These are phyloP conservation scores for Agrilus mali DNA, from an alignment of 2,888 invertebrate genomes.

Conservation along the genomic window DNA sequence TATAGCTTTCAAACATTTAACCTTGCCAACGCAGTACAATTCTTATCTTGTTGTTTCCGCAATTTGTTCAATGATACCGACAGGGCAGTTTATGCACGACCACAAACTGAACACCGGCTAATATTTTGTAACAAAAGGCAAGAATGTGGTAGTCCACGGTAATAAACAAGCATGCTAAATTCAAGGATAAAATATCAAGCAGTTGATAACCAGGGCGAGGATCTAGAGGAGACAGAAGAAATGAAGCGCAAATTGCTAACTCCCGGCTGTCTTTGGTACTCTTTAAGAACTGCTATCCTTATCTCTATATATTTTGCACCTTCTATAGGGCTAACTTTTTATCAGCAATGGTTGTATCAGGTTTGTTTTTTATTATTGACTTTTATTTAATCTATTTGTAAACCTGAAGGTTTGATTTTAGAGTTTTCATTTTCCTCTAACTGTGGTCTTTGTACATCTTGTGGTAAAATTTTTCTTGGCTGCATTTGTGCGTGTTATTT, in stretches of 20 bases:
- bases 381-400: constrained; percentile 10
- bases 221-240: constrained; percentile 23
- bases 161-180: not conserved
- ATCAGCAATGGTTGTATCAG: constrained; percentile 86
- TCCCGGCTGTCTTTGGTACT: constrained; percentile 28
- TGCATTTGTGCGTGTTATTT: constrained; percentile 49
- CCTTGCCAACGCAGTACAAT: too few relatives aligned
- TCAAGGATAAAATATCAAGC: constrained; percentile 20
- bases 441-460: constrained; percentile 83
- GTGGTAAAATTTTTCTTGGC: constrained; percentile 78
- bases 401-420: constrained; percentile 31
- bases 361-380: constrained; percentile 42
- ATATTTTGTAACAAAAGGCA: too few relatives aligned
- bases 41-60: too few relatives aligned
- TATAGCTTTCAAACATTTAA: too few relatives aligned
- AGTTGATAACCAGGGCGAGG: constrained; percentile 17
- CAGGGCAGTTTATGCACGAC: too few relatives aligned
- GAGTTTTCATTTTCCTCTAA: constrained; percentile 79
- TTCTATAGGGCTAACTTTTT: constrained; percentile 93
- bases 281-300: constrained; percentile 35
- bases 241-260: constrained; percentile 24
- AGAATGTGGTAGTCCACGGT: too few relatives aligned
- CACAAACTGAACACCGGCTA: too few relatives aligned
- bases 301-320: constrained; percentile 78
- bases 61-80: too few relatives aligned